Conservation (phyloP, 2,113 vertebrate genomes). For the pig (Sus scrofa) region DNA sequence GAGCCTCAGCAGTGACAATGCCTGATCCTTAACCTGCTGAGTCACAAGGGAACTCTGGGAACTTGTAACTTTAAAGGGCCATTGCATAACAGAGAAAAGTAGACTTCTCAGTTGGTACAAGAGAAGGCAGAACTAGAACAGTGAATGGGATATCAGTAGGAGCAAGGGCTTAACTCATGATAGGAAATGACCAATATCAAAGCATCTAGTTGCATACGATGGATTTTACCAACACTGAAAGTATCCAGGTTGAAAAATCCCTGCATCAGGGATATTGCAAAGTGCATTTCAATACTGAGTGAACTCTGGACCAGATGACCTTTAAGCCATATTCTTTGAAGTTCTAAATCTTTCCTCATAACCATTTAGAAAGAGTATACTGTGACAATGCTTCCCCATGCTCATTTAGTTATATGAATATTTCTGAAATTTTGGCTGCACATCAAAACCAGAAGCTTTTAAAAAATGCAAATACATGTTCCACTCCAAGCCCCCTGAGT, state of each 20-base stretch:
- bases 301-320: not conserved
- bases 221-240: not conserved
- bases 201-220: not conserved
- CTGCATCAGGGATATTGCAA: not conserved
- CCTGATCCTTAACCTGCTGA: too few relatives aligned
- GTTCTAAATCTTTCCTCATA: not conserved
- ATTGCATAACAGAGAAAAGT: not conserved
- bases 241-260: not conserved
- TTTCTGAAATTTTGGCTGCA: not conserved
- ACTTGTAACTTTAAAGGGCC: not conserved
- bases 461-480: not conserved
- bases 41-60: too few relatives aligned
- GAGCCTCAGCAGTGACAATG: too few relatives aligned
- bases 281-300: not conserved
- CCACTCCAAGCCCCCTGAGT: not conserved
- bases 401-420: not conserved
- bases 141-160: fast-evolving
- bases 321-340: not conserved
- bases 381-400: not conserved
- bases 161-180: not conserved
- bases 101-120: not conserved
- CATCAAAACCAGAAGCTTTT: conserved; percentile 7
- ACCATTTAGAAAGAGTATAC: not conserved
- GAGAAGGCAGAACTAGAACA: not conserved
- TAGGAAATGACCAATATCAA: not conserved